Base-by-base conservation (phyloP, 2,888 invertebrate genomes). In the Papilio demoleus region DNA sequence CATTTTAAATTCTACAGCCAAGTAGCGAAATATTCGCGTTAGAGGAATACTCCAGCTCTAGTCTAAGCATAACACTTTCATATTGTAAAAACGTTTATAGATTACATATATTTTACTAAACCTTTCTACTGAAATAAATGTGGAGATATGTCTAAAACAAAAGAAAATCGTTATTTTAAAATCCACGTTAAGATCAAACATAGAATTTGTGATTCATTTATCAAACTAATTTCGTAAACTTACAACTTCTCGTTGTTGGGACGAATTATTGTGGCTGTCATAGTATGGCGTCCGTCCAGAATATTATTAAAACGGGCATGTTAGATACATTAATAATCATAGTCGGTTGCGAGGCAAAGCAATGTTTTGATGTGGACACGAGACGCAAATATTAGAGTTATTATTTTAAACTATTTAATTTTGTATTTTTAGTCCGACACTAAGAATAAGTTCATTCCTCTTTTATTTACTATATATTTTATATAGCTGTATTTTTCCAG, bases 221-320 rank as follows among this genome's bases (percentile, higher is more conserved):
- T 53, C 24, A 53, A 53, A 53, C 0, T 27, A 24, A 27, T 53
- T 17, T 59, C 1, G 27, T 19, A 9, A 36, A 36, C 34, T 11
- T 36, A 66, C 59, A 40, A 31, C 14, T n/a, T n/a, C n/a, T 67
- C 31, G 22, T 67, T 53, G 53, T 53, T 17, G 50, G n/a, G 31
- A 42, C 53, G 53, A 62, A 42, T 67, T 67, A 67, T 67, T 67
- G 38, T 60, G 4, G 5, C 36, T 66, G 66, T 66, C 66, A 67
- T 53, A 61, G 67, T 62, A 62, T 67, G 67, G 67, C 67, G 61
- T 14, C 31, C 19, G 42, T 53, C 67, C 67, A 67, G 53, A 27
- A 40, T 62, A 67, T 67, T 62, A 62, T 67, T 67, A 62, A 67
- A 67, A 34, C 61, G 61, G 67, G 31, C 61, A 67, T 62, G 67